These are phyloP conservation scores for Empidonax traillii DNA, from an alignment of 2,113 vertebrate species.

Conservation along the genomic window DNA sequence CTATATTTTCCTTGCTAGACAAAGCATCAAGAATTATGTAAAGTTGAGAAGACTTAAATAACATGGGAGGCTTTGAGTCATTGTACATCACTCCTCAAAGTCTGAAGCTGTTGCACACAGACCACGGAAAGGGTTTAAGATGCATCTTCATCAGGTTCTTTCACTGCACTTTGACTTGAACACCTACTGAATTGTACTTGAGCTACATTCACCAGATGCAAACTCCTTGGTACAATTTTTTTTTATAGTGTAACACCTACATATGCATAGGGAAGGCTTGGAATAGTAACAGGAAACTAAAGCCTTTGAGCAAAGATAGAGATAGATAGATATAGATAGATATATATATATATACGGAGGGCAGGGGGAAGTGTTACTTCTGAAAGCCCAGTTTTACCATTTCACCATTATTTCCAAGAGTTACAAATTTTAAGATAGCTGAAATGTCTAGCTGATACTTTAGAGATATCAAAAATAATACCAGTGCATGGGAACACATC, in stretches of 20 bases:
- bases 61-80: background rate
- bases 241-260: background rate
- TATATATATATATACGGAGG: too few species aligned
- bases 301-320: background rate
- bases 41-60: background rate
- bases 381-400: background rate
- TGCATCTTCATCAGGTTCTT: background rate
- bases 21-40: background rate
- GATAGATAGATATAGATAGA: background rate
- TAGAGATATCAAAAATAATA: background rate
- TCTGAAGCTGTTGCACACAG: background rate
- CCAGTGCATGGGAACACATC: background rate
- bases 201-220: background rate
- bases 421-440: background rate
- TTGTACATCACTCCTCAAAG: background rate
- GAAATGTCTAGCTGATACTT: background rate
- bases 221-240: background rate
- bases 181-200: background rate
- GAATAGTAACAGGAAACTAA: conserved; percentile 2
- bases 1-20: background rate
- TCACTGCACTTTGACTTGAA: background rate
- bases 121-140: background rate
- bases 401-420: background rate
- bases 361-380: background rate
- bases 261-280: background rate